A percentile compares a stretch with the other conserved stretches of the same genome.
These are phyloP conservation scores for Patagioenas fasciata DNA, from an alignment of 2,113 vertebrate genomes.

Conservation along the genomic window DNA sequence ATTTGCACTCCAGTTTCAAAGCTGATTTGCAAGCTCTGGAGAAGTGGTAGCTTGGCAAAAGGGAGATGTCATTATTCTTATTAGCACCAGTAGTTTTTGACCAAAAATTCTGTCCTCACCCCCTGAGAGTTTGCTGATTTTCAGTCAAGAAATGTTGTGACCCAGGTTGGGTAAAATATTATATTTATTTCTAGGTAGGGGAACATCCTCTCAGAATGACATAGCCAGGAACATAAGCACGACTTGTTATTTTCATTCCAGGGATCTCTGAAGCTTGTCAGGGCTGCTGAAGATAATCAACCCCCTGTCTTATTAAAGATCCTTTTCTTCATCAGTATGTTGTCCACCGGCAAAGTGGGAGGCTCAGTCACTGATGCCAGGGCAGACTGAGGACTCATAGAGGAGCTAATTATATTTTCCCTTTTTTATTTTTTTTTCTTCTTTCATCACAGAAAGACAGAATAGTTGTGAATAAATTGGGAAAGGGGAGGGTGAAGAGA, in stretches of 20 bases:
- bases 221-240: background rate
- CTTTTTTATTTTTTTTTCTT: background rate
- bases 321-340: constrained; percentile 21
- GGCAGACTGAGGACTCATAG: constrained; percentile 5
- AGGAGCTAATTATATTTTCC: constrained; percentile 57
- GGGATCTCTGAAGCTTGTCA: background rate
- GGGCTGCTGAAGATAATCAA: constrained; percentile 23
- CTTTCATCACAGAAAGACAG: constrained; percentile 38
- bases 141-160: background rate
- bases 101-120: background rate
- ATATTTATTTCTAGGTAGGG: background rate
- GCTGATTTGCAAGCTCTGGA: background rate
- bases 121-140: background rate
- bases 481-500: constrained; percentile 11
- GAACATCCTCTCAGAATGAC: background rate
- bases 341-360: constrained; percentile 40
- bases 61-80: background rate
- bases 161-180: background rate
- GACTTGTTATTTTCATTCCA: background rate
- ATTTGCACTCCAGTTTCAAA: background rate
- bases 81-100: background rate
- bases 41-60: background rate
- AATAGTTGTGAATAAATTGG: constrained; percentile 51
- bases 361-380: constrained; percentile 41
- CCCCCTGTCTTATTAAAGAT: background rate